Conservation (phyloP, 92 coral and sea anemone species). For the Porites divaricata region DNA sequence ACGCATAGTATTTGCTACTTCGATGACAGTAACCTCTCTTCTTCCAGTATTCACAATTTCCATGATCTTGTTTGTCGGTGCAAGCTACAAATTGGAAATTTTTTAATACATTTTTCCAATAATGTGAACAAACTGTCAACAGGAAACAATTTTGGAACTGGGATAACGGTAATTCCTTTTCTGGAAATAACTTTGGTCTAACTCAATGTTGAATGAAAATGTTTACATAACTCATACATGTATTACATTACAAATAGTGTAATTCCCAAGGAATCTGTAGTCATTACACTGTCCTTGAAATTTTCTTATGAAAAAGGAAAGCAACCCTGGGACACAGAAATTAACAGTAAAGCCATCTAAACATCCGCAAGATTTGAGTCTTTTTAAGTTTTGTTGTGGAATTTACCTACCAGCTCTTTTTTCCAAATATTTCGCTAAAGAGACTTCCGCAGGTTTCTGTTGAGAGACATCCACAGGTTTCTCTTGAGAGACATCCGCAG, state of each 20-base stretch:
- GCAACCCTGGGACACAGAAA: neutral
- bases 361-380: neutral
- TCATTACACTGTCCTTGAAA: slow-evolving; percentile 11
- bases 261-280: slow-evolving; percentile 6
- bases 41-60: neutral
- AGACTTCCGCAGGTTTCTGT: slow-evolving; percentile 7
- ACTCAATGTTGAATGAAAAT: slow-evolving; percentile 7
- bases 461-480: neutral
- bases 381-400: neutral
- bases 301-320: slow-evolving; percentile 11
- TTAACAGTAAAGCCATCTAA: slow-evolving; percentile 13
- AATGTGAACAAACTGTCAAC: slow-evolving; percentile 14
- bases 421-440: slow-evolving; percentile 1
- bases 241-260: slow-evolving; percentile 4
- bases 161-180: slow-evolving; percentile 11
- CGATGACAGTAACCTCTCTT: neutral
- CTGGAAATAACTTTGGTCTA: neutral
- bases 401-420: slow-evolving; percentile 5
- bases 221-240: no score
- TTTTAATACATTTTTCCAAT: neutral
- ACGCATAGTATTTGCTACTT: neutral
- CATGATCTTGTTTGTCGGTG: neutral
- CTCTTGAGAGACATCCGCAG: neutral
- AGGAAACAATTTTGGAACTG: slow-evolving; percentile 7
- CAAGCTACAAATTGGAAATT: neutral